These are phyloP conservation scores for Scaptodrosophila lebanonensis DNA, from an alignment of 1,140 invertebrate species.

Conservation along the genomic window DNA sequence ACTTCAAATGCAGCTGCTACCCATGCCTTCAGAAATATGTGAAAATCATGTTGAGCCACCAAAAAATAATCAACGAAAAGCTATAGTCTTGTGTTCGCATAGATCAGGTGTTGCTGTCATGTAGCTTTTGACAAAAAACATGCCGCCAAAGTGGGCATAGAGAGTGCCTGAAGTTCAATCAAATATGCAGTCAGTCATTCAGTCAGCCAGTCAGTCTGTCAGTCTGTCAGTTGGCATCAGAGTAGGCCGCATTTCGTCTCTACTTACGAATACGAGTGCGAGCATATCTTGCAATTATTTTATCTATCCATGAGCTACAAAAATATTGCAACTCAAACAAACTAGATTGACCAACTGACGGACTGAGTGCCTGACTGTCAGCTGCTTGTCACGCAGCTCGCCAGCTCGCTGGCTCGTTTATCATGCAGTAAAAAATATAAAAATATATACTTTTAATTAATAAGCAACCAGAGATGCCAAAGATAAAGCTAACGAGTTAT, in stretches of 20 bases:
- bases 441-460: too few relatives aligned
- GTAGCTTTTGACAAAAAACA: constrained; percentile 39
- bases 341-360: constrained; percentile 16
- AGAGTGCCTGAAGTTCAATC: background rate
- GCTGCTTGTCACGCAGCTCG: constrained; percentile 48
- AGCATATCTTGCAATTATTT: constrained; percentile 10
- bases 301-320: constrained; percentile 38
- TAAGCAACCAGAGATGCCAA: constrained; percentile 65
- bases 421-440: constrained; percentile 56
- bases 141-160: constrained; percentile 30
- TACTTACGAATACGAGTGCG: constrained; percentile 40
- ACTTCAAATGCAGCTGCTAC: constrained; percentile 10
- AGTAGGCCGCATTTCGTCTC: constrained; percentile 32
- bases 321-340: constrained; percentile 43
- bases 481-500: constrained; percentile 66
- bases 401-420: constrained; percentile 64
- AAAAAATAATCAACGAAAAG: constrained; percentile 24
- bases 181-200: constrained; percentile 25
- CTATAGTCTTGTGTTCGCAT: too few relatives aligned
- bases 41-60: constrained; percentile 28
- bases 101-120: constrained; percentile 48
- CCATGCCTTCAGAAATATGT: constrained; percentile 32
- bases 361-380: too few relatives aligned
- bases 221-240: constrained; percentile 29
- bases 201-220: constrained; percentile 39